Base-by-base conservation (phyloP, 2,888 invertebrate genomes). In the Acanthococcus lagerstroemiae region DNA sequence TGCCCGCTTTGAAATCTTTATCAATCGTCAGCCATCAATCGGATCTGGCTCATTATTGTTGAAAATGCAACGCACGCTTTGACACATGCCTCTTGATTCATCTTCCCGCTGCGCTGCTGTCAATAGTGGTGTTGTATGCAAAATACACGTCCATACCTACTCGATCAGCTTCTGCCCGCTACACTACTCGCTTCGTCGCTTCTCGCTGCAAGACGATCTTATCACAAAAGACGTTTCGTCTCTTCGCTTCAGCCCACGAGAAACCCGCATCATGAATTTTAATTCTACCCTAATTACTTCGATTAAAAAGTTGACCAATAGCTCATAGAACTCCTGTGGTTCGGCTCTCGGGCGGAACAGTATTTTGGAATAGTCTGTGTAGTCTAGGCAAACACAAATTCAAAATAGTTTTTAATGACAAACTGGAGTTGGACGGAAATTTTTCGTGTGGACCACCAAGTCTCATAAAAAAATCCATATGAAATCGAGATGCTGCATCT, bases 1-100 rank as follows among this genome's bases (percentile, higher is more conserved):
- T 24, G 3, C 19, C 24, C 44, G 24, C 48, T 60, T 60, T 60
- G 58, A 60, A 60, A 60, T 60, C 58, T 60, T 60, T 60, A 60
- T 60, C 58, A 60, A 48, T 60, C 58, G 58, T 60, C 58, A 48
- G 58, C 45, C 46, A 60, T 60, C 58, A 60, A 60, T 60, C 58
- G 58, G 22, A 60, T 45, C 46, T 60, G 58, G 58, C 58, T 60
- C 58, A 60, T 60, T 60, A 60, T 60, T 60, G 58, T 60, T 60
- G 58, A 48, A 60, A 60, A 60, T 60, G 48, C 58, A 45, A 48
- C 48, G 58, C 58, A 60, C 58, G 58, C 48, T 60, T 60, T 48
- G 58, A 60, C 58, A 60, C 58, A 60, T 60, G 58, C 58, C 48
- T 26, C 24, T 25, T 60, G 45, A 44, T 44, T 60, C 58, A 15